phyloP scores from a whole-genome alignment of 1,140 invertebrate species.

The Eueides isabella region DNA sequence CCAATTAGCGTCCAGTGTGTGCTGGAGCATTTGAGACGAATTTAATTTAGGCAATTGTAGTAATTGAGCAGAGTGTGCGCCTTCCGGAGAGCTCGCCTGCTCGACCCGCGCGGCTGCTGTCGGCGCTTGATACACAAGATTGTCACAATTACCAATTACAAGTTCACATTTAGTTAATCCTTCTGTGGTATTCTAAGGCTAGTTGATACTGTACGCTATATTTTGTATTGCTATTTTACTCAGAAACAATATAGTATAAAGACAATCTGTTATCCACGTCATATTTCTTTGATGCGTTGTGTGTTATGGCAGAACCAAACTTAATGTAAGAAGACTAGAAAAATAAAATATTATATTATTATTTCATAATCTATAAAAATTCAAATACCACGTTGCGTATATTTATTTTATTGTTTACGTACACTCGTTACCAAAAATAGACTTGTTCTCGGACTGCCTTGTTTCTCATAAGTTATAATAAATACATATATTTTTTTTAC shows the following conservation, averaged over 20 bases:
- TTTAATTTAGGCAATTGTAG: constrained; percentile 79
- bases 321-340: background rate
- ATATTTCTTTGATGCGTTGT: background rate
- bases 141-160: constrained; percentile 35
- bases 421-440: background rate
- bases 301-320: no score
- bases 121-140: constrained; percentile 25
- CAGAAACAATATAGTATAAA: background rate
- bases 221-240: background rate
- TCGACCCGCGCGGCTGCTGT: constrained; percentile 47
- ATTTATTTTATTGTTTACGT: background rate
- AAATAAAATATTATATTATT: background rate
- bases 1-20: constrained; percentile 69
- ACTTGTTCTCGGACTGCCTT: background rate
- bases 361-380: background rate
- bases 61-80: constrained; percentile 70
- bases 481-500: background rate
- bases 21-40: constrained; percentile 66
- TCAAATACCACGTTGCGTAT: background rate
- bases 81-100: constrained; percentile 69
- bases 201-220: background rate
- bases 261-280: background rate
- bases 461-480: background rate
- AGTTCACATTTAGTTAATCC: constrained; percentile 28
- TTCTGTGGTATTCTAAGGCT: constrained; percentile 19